These are phyloP conservation scores for Microcebus griseorufus DNA, from an alignment of 2,113 vertebrate genomes.

Conservation along the genomic window DNA sequence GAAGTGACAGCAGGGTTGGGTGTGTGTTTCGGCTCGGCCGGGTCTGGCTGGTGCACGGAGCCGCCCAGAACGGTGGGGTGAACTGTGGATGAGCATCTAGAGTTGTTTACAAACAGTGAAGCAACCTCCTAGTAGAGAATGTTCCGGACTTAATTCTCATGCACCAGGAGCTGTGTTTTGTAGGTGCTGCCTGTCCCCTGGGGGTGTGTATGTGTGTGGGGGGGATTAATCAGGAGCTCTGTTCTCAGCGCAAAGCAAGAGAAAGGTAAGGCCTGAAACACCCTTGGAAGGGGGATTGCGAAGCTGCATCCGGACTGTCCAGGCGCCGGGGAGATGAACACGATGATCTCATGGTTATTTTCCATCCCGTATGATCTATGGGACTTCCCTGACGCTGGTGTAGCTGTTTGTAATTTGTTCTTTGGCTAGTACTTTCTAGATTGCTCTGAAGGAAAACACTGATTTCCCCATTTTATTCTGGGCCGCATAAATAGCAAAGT, in stretches of 20 bases:
- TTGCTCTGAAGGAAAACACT: constrained; percentile 61
- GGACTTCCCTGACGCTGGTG: constrained; percentile 60
- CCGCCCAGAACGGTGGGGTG: neutral
- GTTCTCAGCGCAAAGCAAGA: neutral
- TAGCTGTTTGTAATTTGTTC: constrained; percentile 66
- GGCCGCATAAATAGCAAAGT: neutral
- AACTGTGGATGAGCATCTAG: neutral
- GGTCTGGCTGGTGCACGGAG: neutral
- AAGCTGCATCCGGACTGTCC: neutral
- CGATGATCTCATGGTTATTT: constrained; percentile 60
- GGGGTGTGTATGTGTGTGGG: neutral
- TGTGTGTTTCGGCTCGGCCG: neutral
- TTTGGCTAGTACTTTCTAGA: constrained; percentile 66
- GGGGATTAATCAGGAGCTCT: neutral
- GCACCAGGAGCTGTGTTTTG: neutral
- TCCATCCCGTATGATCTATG: constrained; percentile 44
- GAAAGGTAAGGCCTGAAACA: neutral
- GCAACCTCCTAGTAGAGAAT: neutral
- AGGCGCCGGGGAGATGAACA: neutral
- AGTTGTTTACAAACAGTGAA: constrained; percentile 30
- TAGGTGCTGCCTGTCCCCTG: neutral
- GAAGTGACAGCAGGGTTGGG: neutral
- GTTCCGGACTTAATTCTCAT: constrained; percentile 30
- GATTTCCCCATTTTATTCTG: constrained; percentile 40
- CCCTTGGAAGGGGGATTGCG: neutral